Evolutionary conservation across 2,113 vertebrate genomes (phyloP), one percentile per base, ranked within the genome.

Genomic region (Cephalopholis sonnerati): DNA sequence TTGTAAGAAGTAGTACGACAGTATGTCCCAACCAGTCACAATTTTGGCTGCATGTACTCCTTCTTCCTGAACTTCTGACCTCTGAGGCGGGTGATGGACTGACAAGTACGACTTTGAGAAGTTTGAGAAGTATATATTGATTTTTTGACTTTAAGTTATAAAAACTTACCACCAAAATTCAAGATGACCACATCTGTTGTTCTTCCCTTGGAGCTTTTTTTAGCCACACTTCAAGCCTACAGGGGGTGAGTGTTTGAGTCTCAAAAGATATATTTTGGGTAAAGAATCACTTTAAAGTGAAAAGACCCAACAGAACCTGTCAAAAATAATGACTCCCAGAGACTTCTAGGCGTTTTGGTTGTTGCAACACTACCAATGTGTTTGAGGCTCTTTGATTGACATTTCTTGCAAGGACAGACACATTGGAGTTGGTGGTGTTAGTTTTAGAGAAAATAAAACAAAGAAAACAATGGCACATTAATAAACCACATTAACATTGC

Each of bases 181-280:
- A 71, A 39, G 44, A 13, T 70, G 69, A 65, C 81, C 57, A 59
- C 4, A 74, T 63, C 46, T n/a, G 68, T 36, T 66, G n/a, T 70
- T 82, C 17, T 18, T 66, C n/a, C 44, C 12, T 1, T 51, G 58
- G 64, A 79, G 68, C 74, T 74, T 85, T 84, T 73, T 74, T 77
- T 73, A 86, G 39, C 50, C 29, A 48, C n/a, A 3, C 54, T 79
- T 69, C 67, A 75, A 84, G 32, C 68, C 62, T 58, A 76, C 64
- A 15, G 66, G 36, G n/a, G 32, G 51, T 50, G 29, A 25, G 25
- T 29, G 48, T 85, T 82, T 87, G 78, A 70, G 70, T 36, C 54
- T 82, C 61, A 51, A 53, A 84, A 74, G 53, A 79, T 70, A 70
- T 79, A 76, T 79, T 84, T 75, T 76, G 18, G 78, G 16, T 39